These are phyloP conservation scores for Hippasteria phrygiana DNA, from an alignment of 53 echinoderm and acorn worm species.

Conservation along the genomic window DNA sequence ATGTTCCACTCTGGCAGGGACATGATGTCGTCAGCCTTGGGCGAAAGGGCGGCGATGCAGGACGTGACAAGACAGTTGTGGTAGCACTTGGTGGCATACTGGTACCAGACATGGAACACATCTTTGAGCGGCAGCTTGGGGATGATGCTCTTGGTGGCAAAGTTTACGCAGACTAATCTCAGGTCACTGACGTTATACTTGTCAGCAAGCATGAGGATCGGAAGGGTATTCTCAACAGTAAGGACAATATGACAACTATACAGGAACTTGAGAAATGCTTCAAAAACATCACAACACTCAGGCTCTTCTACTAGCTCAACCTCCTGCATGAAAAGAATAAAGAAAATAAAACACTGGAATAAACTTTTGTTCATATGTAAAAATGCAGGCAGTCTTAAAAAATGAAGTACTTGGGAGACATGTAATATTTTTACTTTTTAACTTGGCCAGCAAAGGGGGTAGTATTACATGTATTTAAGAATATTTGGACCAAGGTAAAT, in stretches of 20 bases:
- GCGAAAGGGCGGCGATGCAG: conserved; percentile 91
- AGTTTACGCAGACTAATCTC: conserved; percentile 84
- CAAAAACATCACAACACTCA: conserved; percentile 84
- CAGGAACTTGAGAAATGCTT: conserved; percentile 85
- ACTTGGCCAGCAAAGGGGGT: too few relatives aligned
- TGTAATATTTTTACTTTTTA: too few relatives aligned
- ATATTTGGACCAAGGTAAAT: too few relatives aligned
- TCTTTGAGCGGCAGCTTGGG: conserved; percentile 96
- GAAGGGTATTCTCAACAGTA: conserved; percentile 88
- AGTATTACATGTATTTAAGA: too few relatives aligned
- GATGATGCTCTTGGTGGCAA: conserved; percentile 92
- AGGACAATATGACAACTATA: conserved; percentile 91
- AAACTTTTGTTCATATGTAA: not conserved
- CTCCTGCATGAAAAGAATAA: conserved; percentile 72
- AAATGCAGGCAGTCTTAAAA: too few relatives aligned
- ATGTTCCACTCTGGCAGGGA: conserved; percentile 93
- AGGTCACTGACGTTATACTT: conserved; percentile 95
- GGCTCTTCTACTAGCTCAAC: conserved; percentile 94
- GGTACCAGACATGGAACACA: conserved; percentile 98
- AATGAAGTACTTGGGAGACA: too few relatives aligned
- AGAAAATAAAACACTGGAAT: not conserved
- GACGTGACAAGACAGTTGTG: conserved; percentile 83
- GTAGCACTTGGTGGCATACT: conserved; percentile 99
- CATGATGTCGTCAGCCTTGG: conserved; percentile 99
- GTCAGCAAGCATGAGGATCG: conserved; percentile 93